Evolutionary conservation across 2,113 vertebrate species (phyloP).

Genomic region (Myiozetetes cayanensis): DNA sequence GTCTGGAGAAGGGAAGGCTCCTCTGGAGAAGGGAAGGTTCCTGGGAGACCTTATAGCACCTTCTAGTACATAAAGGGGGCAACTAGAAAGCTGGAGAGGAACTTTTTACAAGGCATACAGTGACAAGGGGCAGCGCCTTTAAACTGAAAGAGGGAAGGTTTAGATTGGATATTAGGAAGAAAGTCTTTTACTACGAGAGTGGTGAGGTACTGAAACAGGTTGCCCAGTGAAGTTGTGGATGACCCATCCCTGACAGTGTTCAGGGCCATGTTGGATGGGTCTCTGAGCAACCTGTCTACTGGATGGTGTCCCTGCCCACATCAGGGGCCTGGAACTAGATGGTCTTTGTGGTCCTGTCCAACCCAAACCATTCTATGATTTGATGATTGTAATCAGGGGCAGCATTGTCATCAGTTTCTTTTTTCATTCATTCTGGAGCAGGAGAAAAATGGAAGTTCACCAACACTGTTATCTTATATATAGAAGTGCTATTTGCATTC

Average conservation of each 20-base stretch:
- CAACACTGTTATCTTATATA: neutral
- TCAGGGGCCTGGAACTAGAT: neutral
- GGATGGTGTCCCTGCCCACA: neutral
- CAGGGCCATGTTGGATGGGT: neutral
- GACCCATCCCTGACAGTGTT: too few relatives aligned
- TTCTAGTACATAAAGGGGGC: neutral
- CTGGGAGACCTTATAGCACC: neutral
- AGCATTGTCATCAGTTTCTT: neutral
- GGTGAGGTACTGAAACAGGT: neutral
- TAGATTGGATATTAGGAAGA: neutral
- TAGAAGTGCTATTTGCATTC: neutral
- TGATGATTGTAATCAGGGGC: neutral
- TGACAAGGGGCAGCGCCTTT: neutral
- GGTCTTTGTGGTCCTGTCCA: neutral
- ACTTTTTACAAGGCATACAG: neutral
- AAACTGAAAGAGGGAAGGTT: neutral
- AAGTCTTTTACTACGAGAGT: neutral
- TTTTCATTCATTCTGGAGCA: neutral
- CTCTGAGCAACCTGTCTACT: neutral
- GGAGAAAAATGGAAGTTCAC: neutral
- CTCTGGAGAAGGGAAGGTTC: too few relatives aligned
- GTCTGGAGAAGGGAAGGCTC: neutral
- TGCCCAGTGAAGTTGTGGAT: neutral
- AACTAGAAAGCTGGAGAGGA: neutral
- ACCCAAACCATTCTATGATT: neutral